A percentile compares a stretch with the other conserved stretches of the same genome.
Conservation (phyloP, 2,888 invertebrate species). For the Eumerus sabulonum region DNA sequence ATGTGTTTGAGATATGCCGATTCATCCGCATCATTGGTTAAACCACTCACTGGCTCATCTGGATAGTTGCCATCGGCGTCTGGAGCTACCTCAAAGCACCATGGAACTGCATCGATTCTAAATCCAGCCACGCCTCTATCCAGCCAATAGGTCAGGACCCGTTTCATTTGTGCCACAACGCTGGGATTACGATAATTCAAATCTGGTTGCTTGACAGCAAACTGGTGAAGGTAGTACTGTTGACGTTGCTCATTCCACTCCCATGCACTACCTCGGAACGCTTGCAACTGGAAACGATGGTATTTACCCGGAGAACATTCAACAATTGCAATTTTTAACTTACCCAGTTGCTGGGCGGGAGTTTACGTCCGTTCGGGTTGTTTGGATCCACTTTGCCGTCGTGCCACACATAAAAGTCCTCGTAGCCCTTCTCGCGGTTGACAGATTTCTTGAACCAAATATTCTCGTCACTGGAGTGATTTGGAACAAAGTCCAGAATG, state of each 20-base stretch:
- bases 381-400: conserved; percentile 79
- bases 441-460: conserved; percentile 91
- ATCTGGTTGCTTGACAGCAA: conserved; percentile 86
- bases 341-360: conserved; percentile 76
- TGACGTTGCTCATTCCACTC: conserved; percentile 83
- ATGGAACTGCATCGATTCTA: conserved; percentile 86
- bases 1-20: conserved; percentile 82
- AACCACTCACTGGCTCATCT: conserved; percentile 81
- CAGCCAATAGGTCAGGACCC: conserved; percentile 88
- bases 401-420: conserved; percentile 88
- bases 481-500: conserved; percentile 85
- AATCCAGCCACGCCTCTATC: conserved; percentile 92
- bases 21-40: conserved; percentile 79
- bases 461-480: conserved; percentile 89
- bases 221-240: conserved; percentile 88
- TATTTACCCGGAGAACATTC: conserved; percentile 4
- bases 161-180: conserved; percentile 81
- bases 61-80: conserved; percentile 81
- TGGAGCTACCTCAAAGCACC: conserved; percentile 78
- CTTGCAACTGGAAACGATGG: conserved; percentile 77
- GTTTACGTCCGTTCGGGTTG: conserved; percentile 61
- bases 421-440: conserved; percentile 82
- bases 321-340: background rate
- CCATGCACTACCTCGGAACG: conserved; percentile 87
- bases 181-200: conserved; percentile 85